phyloP scores from a whole-genome alignment of 2,113 vertebrate genomes.

The Pan paniscus region DNA sequence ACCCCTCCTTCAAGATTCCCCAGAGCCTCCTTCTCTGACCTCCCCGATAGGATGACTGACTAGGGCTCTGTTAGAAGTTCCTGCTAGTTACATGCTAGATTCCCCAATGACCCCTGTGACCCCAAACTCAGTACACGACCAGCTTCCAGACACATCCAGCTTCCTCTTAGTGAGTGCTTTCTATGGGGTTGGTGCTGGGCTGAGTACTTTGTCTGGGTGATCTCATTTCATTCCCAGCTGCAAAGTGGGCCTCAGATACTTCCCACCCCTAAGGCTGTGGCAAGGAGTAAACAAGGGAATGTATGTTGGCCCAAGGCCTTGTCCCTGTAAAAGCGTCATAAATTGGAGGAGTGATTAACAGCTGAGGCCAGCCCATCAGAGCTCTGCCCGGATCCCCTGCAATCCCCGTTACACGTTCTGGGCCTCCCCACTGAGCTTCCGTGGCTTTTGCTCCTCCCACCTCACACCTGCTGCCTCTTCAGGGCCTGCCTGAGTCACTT shows the following conservation, averaged over 20 bases:
- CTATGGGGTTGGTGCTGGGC: neutral
- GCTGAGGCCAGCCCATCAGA: no score
- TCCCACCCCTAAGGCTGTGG: neutral
- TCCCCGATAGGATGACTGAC: neutral
- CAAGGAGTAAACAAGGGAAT: rapidly evolving
- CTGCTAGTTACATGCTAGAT: neutral
- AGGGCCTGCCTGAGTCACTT: neutral
- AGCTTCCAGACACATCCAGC: rapidly evolving
- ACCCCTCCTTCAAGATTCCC: neutral
- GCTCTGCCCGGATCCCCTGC: neutral
- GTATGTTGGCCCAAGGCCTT: neutral
- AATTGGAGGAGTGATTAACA: no score
- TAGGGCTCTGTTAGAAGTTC: neutral
- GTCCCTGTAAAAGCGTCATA: no score
- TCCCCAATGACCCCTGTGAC: rapidly evolving
- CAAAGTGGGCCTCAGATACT: rapidly evolving
- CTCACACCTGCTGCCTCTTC: neutral
- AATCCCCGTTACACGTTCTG: neutral
- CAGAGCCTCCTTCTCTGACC: neutral
- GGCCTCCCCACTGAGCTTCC: neutral
- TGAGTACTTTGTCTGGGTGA: neutral
- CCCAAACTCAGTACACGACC: neutral
- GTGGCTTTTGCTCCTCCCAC: neutral
- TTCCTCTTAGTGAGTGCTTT: neutral
- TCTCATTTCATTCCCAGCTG: neutral